These are phyloP conservation scores for Oryzias javanicus DNA, from an alignment of 2,113 vertebrate genomes.

Conservation along the genomic window DNA sequence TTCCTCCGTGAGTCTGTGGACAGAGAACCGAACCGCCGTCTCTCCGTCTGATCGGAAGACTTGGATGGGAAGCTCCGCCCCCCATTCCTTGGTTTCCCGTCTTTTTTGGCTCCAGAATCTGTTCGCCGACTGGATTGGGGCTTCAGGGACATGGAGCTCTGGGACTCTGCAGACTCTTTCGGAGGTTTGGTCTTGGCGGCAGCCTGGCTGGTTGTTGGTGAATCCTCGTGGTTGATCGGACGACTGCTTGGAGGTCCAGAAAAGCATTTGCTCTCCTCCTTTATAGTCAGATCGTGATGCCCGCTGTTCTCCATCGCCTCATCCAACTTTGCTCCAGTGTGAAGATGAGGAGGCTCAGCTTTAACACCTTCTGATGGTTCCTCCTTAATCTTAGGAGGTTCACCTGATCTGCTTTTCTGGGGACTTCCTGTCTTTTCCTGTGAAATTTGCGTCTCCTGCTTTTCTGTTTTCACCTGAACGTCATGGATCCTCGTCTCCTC, in stretches of 20 bases:
- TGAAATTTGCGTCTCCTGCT: constrained; percentile 29
- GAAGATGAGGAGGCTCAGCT: neutral
- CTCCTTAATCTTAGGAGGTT: constrained; percentile 30
- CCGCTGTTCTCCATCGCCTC: too few species aligned
- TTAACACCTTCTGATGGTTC: constrained; percentile 19
- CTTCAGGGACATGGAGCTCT: too few species aligned
- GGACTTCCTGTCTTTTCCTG: constrained; percentile 21
- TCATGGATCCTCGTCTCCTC: constrained; percentile 8
- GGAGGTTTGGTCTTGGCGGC: constrained; percentile 71
- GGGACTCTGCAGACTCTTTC: neutral
- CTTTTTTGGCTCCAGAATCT: constrained; percentile 16
- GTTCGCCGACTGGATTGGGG: neutral
- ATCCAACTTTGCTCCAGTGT: too few species aligned
- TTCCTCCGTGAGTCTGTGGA: constrained; percentile 48
- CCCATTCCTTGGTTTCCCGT: constrained; percentile 70
- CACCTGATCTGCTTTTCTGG: constrained; percentile 17
- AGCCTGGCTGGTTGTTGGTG: constrained; percentile 68
- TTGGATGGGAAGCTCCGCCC: constrained; percentile 76
- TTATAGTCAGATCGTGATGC: too few species aligned
- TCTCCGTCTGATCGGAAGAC: constrained; percentile 69
- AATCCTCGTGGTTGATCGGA: constrained; percentile 28
- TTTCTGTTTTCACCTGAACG: constrained; percentile 57
- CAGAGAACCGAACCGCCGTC: constrained; percentile 33
- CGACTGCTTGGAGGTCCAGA: constrained; percentile 26
- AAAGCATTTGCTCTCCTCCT: constrained; percentile 45